Conservation (phyloP, 1,140 invertebrate species). For the Diploscapter pachys region DNA sequence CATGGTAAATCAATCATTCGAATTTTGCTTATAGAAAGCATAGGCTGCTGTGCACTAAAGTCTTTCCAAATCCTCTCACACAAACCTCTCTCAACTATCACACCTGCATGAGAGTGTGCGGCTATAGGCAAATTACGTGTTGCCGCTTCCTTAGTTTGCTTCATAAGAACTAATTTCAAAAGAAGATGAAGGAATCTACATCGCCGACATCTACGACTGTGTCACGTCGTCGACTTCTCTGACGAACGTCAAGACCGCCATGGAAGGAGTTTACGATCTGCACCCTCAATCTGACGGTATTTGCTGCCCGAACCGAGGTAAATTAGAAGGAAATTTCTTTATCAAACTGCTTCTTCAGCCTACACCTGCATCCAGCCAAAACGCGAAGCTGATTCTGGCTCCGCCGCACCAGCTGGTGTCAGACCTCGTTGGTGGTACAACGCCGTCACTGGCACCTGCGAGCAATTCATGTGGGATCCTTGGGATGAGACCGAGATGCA, state of each 20-base stretch:
- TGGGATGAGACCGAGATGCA: slow-evolving; percentile 58
- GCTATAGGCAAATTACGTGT: too few relatives aligned
- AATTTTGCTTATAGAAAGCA: too few relatives aligned
- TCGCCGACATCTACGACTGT: slow-evolving; percentile 56
- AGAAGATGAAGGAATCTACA: slow-evolving; percentile 49
- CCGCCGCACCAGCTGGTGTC: slow-evolving; percentile 53
- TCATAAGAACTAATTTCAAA: background rate
- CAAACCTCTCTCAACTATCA: too few relatives aligned
- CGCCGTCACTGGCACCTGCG: slow-evolving; percentile 56
- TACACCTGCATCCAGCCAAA: slow-evolving; percentile 58
- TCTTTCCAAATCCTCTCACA: too few relatives aligned
- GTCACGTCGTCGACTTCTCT: slow-evolving; percentile 46
- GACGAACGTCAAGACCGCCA: slow-evolving; percentile 53
- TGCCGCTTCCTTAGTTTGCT: too few relatives aligned
- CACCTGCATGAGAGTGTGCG: too few relatives aligned
- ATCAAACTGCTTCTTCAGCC: slow-evolving; percentile 37
- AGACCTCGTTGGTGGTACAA: slow-evolving; percentile 53
- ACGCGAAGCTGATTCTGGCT: slow-evolving; percentile 53
- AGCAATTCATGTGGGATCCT: slow-evolving; percentile 59
- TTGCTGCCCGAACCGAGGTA: slow-evolving; percentile 56
- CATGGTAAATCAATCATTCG: background rate
- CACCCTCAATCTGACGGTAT: slow-evolving; percentile 52
- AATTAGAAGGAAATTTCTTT: background rate
- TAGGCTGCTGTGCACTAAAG: too few relatives aligned
- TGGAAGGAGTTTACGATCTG: slow-evolving; percentile 56